Percentiles rank a stretch among this genome's conserved stretches.
phyloP scores from a whole-genome alignment of 2,888 invertebrate genomes.

The Drosophila trichaetosa region DNA sequence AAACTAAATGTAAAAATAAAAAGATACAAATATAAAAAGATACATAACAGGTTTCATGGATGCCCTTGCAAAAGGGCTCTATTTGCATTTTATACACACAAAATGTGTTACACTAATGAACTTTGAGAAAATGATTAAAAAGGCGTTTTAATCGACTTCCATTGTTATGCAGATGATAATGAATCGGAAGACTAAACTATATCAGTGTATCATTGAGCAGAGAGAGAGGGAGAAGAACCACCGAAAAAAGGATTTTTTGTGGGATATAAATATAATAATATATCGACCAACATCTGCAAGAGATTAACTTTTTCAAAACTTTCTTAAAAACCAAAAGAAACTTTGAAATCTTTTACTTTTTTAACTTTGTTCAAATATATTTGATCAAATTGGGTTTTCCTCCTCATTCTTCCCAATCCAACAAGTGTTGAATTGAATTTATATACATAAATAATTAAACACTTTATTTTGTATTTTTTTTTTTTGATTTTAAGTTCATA shows the following conservation, averaged over 20 bases:
- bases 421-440: neutral
- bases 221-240: too few relatives aligned
- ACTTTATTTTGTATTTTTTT: too few relatives aligned
- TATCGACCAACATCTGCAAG: neutral
- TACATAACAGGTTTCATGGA: constrained; percentile 56
- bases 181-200: neutral
- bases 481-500: neutral
- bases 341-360: neutral
- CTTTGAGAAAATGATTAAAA: neutral
- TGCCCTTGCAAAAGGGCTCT: constrained; percentile 49
- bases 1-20: neutral
- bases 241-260: neutral
- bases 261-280: neutral
- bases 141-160: neutral
- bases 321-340: neutral
- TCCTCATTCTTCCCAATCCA: neutral
- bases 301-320: neutral
- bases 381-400: neutral
- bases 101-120: constrained; percentile 15
- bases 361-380: neutral
- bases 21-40: constrained; percentile 13
- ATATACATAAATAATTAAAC: neutral
- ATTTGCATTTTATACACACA: constrained; percentile 13
- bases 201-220: neutral
- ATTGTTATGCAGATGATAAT: neutral